Evolutionary conservation across 2,888 invertebrate species (phyloP).

Genomic region (Chaetoderma sp.): DNA sequence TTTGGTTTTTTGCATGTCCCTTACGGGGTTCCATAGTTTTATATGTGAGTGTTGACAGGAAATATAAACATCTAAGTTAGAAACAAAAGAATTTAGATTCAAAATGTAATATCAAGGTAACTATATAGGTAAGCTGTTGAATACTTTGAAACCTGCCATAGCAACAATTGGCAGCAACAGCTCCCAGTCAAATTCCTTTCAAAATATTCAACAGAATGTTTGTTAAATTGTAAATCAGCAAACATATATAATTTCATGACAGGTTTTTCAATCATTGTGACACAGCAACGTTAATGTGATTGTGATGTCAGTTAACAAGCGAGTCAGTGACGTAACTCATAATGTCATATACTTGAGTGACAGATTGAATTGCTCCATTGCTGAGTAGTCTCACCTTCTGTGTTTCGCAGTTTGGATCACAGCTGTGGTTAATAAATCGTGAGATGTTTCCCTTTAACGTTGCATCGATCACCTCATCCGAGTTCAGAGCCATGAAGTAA

Average conservation of each 20-base stretch:
- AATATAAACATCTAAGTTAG: too few relatives aligned
- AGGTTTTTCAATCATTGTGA: neutral
- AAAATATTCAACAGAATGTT: too few relatives aligned
- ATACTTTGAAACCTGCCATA: too few relatives aligned
- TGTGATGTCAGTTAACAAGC: neutral
- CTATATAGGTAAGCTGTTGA: neutral
- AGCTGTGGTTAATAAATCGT: conserved; percentile 98
- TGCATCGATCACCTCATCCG: conserved; percentile 95
- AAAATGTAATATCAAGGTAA: too few relatives aligned
- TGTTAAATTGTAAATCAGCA: neutral
- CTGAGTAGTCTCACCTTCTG: conserved; percentile 89
- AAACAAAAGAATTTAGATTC: too few relatives aligned
- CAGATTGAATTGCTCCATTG: too few relatives aligned
- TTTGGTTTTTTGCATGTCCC: too few relatives aligned
- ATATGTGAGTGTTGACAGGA: too few relatives aligned
- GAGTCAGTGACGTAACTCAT: neutral
- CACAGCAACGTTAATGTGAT: neutral
- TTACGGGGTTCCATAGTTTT: too few relatives aligned
- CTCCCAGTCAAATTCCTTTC: too few relatives aligned
- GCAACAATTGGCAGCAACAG: too few relatives aligned
- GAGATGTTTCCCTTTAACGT: conserved; percentile 95
- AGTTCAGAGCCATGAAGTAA: conserved; percentile 96
- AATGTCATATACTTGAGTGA: too few relatives aligned
- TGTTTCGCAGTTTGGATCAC: conserved; percentile 98
- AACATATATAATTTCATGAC: neutral